Conservation (phyloP, 2,113 vertebrate species). For the Scartelaos histophorus region DNA sequence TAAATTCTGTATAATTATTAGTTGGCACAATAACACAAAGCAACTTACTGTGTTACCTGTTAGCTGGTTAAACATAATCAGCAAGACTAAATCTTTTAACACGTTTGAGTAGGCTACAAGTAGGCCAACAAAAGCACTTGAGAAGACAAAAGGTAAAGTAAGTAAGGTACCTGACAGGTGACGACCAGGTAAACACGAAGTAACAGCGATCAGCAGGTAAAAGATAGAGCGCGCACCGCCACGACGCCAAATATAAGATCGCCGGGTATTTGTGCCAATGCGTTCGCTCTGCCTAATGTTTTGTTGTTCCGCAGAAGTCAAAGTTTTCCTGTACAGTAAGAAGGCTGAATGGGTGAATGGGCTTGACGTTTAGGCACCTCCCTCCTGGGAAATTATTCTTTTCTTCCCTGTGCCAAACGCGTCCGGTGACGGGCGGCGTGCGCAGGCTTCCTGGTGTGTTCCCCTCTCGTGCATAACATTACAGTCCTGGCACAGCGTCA, state of each 20-base stretch:
- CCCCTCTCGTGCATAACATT: background rate
- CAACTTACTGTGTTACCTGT: too few relatives aligned
- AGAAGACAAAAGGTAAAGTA: background rate
- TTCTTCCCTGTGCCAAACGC: conserved; percentile 19
- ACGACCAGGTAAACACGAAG: background rate
- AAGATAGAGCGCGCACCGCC: background rate
- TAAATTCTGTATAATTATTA: background rate
- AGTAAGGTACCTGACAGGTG: conserved; percentile 25
- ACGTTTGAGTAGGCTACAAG: background rate
- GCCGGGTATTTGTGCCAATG: conserved; percentile 19
- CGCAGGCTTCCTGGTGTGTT: background rate
- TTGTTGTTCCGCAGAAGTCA: conserved; percentile 8
- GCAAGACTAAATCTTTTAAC: background rate
- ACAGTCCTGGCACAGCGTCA: background rate
- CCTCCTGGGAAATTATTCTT: conserved; percentile 23
- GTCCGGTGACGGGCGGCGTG: background rate
- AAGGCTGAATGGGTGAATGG: background rate
- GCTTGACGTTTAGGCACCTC: conserved; percentile 40
- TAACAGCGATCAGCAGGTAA: background rate
- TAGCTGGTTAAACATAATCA: background rate
- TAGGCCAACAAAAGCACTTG: background rate
- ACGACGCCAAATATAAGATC: background rate
- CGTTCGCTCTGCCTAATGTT: background rate
- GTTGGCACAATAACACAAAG: background rate
- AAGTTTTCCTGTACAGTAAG: conserved; percentile 32